phyloP scores from a whole-genome alignment of 1,140 invertebrate species.

The Sycophila sp. region DNA sequence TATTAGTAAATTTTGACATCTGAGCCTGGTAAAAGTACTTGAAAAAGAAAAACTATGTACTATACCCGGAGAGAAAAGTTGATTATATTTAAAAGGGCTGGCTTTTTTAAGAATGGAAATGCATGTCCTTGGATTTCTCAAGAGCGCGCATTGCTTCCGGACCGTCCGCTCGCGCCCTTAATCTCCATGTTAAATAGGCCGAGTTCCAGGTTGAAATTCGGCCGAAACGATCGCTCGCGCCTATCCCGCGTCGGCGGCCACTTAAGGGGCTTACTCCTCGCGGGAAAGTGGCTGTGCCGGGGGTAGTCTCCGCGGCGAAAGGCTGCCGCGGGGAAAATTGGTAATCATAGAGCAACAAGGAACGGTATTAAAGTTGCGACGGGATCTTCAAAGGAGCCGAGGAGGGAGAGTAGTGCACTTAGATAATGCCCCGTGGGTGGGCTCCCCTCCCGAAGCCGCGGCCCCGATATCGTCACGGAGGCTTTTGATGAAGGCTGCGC shows the following conservation, averaged over 20 bases:
- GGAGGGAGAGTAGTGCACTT: constrained; percentile 57
- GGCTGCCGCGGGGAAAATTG: constrained; percentile 59
- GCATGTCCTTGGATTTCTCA: too few species aligned
- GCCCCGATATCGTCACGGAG: constrained; percentile 52
- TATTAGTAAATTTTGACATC: too few species aligned
- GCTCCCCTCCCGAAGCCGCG: constrained; percentile 18
- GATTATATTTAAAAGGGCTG: too few species aligned
- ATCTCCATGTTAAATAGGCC: neutral
- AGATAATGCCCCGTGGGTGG: constrained; percentile 63
- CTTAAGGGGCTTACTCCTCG: neutral
- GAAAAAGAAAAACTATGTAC: too few species aligned
- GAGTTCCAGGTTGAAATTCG: neutral
- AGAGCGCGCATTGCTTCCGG: neutral
- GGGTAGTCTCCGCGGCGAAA: neutral
- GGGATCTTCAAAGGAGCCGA: constrained; percentile 61
- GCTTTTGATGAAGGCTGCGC: constrained; percentile 66
- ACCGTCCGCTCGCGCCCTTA: too few species aligned
- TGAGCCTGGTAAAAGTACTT: too few species aligned
- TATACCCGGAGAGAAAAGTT: too few species aligned
- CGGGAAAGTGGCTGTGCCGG: neutral
- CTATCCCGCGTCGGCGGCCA: neutral
- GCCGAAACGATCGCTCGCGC: neutral
- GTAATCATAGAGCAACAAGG: constrained; percentile 66
- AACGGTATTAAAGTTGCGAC: constrained; percentile 62
- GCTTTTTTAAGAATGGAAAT: too few species aligned